Evolutionary conservation across 2,888 invertebrate genomes (phyloP).

Genomic region (Euphydryas editha): DNA sequence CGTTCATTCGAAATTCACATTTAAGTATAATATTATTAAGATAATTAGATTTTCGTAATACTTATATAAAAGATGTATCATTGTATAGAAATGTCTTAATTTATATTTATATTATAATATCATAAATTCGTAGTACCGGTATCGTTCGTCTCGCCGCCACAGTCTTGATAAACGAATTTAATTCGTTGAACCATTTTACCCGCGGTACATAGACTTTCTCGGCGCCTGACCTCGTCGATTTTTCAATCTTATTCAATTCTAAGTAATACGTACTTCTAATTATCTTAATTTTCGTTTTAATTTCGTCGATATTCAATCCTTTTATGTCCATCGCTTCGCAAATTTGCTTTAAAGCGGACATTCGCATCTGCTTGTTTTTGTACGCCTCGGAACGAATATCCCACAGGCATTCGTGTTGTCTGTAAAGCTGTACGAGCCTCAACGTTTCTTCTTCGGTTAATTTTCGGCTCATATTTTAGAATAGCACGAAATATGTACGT

Average conservation of each 20-base stretch:
- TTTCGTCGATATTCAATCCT: constrained; percentile 2
- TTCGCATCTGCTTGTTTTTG: constrained; percentile 45
- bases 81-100: background rate
- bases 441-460: constrained; percentile 20
- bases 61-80: background rate
- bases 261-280: constrained; percentile 43
- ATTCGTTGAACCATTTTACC: constrained; percentile 1
- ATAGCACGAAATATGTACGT: background rate
- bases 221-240: background rate
- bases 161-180: background rate
- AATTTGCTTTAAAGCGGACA: constrained; percentile 43
- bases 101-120: background rate
- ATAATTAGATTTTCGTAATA: too few species aligned
- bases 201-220: background rate
- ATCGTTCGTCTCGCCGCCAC: background rate
- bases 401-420: constrained; percentile 44
- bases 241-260: background rate
- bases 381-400: constrained; percentile 42
- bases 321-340: constrained; percentile 39
- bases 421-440: constrained; percentile 36
- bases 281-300: constrained; percentile 38
- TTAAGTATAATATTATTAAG: too few species aligned
- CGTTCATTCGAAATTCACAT: too few species aligned
- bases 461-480: constrained; percentile 38
- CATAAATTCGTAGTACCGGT: background rate